These are phyloP conservation scores for Cantharis nigra DNA, from an alignment of 2,888 invertebrate species.

Conservation along the genomic window DNA sequence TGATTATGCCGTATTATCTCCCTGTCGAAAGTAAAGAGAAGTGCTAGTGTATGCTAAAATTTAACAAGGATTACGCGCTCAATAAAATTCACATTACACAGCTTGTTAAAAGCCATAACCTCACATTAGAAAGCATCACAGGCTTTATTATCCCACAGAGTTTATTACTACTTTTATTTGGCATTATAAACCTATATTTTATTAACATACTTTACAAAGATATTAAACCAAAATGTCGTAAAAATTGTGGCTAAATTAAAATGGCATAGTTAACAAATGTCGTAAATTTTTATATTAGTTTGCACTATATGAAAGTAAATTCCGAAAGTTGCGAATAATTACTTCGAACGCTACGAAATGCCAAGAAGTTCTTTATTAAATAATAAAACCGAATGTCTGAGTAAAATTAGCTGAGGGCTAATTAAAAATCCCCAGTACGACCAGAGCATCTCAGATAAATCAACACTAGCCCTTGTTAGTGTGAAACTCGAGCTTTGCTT, in stretches of 20 bases:
- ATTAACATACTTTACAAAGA: constrained; percentile 36
- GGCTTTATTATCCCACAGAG: constrained; percentile 44
- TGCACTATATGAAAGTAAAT: constrained; percentile 16
- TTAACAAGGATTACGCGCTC: constrained; percentile 48
- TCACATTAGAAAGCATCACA: constrained; percentile 45
- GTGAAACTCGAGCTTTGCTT: constrained; percentile 34
- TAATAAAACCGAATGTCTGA: constrained; percentile 43
- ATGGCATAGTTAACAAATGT: constrained; percentile 27
- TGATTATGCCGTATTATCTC: neutral
- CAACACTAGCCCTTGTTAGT: constrained; percentile 42
- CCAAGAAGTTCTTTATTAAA: constrained; percentile 43
- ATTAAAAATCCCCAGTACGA: constrained; percentile 47
- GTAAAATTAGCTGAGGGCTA: constrained; percentile 44
- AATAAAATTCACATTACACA: constrained; percentile 49
- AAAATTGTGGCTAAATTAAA: constrained; percentile 30
- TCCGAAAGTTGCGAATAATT: constrained; percentile 25
- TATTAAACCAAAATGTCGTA: constrained; percentile 30
- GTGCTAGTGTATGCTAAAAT: constrained; percentile 42
- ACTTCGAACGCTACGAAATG: constrained; percentile 25
- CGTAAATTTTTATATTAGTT: constrained; percentile 29
- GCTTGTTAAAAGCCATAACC: constrained; percentile 47
- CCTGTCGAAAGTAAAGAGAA: constrained; percentile 13
- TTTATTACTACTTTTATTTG: constrained; percentile 46
- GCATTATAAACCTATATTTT: constrained; percentile 47
- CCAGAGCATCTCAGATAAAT: constrained; percentile 38